Base-by-base conservation (phyloP, 2,113 vertebrate genomes). In the Columba livia region DNA sequence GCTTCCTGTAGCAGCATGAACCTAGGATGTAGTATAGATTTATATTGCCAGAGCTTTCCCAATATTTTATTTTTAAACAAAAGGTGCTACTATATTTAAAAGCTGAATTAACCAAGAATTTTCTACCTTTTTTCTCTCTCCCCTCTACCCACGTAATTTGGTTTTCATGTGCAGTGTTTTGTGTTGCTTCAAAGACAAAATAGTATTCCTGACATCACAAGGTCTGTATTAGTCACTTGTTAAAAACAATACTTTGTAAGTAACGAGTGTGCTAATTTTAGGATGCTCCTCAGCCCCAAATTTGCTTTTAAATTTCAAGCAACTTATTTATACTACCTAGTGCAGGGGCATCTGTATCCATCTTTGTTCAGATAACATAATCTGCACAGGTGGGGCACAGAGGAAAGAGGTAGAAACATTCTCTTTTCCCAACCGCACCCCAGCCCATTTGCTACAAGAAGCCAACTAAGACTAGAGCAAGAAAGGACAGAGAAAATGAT, bases 71-170 rank as follows among this genome's bases (percentile, higher is more conserved):
- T 92, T 89, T 72, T 64, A 58, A 93, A 73, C 16, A 58, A 54
- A 79, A 88, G 19, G 5, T 44, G 40, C 34, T 66, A 65, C 40
- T 61, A 32, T 1, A 0, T 65, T 74, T 85, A 91, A 71, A 6
- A 88, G 34, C 5, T 16, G 34, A 87, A 54, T 64, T 74, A 60
- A 69, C 18, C 34, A 88, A 77, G 24, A 3, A 13, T 69, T 82
- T 67, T 42, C 28, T 16, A 75, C 21, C 61, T 64, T 70, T 67
- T 18, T 70, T 29, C 56, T 74, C 29, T 85, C 19, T 67, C 15
- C 38, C 6, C 5, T 50, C 15, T 54, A 60, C 12, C 17, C 29
- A 32, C 0, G 0, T 18, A 57, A 72, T 34, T 40, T 54, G 19
- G 7, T 69, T 91, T 82, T 64, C 66, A 79, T 21, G 36, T 79